A percentile compares a stretch with the other conserved stretches of the same genome.
Evolutionary conservation across 1,140 invertebrate species (phyloP).

Genomic region (Eulimnadia texana): DNA sequence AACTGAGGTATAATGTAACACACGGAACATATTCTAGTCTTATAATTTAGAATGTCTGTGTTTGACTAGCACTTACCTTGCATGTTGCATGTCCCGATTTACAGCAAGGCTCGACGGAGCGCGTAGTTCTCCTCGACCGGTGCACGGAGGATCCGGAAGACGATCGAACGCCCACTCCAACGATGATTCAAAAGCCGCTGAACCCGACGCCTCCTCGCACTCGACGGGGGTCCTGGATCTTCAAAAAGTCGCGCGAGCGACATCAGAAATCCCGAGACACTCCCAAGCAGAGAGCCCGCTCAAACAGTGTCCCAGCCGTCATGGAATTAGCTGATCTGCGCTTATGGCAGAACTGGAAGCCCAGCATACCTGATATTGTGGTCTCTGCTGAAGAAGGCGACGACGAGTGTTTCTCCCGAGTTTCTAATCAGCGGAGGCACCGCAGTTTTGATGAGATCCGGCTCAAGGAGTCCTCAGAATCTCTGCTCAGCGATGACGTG

Average conservation of each 20-base stretch:
- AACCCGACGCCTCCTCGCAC: conserved; percentile 15
- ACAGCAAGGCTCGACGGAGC: background rate
- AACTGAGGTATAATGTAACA: no score
- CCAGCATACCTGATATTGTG: conserved; percentile 14
- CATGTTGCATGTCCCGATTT: background rate
- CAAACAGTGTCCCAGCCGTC: conserved; percentile 16
- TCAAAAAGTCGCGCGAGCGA: conserved; percentile 11
- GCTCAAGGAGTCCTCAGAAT: conserved; percentile 3
- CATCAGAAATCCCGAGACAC: conserved; percentile 3
- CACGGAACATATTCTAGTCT: no score
- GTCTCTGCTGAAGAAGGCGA: conserved; percentile 10
- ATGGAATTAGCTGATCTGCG: conserved; percentile 14
- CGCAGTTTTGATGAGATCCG: conserved; percentile 10
- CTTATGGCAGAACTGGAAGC: conserved; percentile 6
- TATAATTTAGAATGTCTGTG: no score
- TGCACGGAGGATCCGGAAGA: background rate
- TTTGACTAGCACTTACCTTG: no score
- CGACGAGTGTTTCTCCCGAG: conserved; percentile 9
- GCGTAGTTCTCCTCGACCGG: conserved; percentile 12
- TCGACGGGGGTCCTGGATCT: conserved; percentile 13
- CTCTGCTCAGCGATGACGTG: conserved; percentile 17
- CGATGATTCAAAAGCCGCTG: conserved; percentile 7
- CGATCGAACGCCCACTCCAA: background rate
- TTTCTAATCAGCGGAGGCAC: conserved; percentile 6
- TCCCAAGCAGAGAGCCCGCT: conserved; percentile 11